Conservation (phyloP, 2,113 vertebrate species). For the Pluvialis apricaria region DNA sequence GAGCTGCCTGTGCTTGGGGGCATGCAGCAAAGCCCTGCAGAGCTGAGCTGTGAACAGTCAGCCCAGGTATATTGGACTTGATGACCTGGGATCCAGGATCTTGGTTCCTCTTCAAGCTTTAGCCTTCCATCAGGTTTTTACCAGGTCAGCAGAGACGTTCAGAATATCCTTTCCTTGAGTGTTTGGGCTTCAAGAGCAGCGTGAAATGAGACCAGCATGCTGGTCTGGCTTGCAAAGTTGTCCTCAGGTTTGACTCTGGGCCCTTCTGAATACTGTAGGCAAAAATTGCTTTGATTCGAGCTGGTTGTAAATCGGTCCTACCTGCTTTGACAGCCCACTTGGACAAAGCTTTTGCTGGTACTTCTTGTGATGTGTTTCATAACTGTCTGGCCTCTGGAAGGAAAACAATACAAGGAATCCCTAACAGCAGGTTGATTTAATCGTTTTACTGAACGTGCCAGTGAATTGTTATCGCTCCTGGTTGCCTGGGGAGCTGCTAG, state of each 20-base stretch:
- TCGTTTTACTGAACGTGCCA: neutral
- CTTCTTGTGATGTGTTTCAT: neutral
- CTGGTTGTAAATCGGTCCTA: neutral
- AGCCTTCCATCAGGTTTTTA: neutral
- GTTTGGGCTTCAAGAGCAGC: neutral
- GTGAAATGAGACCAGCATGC: neutral
- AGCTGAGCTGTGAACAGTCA: neutral
- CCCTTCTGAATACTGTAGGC: neutral
- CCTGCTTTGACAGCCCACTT: neutral
- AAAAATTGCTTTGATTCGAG: neutral
- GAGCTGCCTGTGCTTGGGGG: neutral
- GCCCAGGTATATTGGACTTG: neutral
- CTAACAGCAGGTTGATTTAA: conserved; percentile 4
- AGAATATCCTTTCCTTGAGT: neutral
- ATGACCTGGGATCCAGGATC: neutral
- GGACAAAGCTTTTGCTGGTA: neutral
- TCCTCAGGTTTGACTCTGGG: neutral
- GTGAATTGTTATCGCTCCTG: neutral
- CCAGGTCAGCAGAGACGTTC: neutral
- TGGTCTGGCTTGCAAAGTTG: neutral
- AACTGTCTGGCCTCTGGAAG: conserved; percentile 14
- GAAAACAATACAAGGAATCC: conserved; percentile 14
- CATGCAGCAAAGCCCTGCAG: neutral
- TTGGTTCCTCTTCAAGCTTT: neutral
- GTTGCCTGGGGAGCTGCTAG: conserved; percentile 12